These are phyloP conservation scores for Daubentonia madagascariensis DNA, from an alignment of 2,113 vertebrate genomes.

Conservation along the genomic window DNA sequence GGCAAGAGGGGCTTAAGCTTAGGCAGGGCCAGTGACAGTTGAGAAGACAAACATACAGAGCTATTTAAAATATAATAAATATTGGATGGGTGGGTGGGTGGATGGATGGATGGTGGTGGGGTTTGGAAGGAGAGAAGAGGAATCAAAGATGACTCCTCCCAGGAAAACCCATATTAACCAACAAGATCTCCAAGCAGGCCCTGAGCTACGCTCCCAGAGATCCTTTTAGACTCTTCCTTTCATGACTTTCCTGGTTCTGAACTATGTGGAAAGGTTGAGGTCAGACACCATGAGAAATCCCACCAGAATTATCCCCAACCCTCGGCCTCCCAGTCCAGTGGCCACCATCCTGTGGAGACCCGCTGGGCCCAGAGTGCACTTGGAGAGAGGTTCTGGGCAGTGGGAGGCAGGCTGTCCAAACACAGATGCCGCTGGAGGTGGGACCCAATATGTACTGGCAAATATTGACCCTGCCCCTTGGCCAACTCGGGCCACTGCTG, in stretches of 20 bases:
- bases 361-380: background rate
- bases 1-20: background rate
- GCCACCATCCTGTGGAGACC: background rate
- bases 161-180: background rate
- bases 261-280: slow-evolving; percentile 6
- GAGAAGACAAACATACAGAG: background rate
- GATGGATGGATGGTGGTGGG: background rate
- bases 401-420: slow-evolving; percentile 80
- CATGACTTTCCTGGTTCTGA: background rate
- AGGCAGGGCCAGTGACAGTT: background rate
- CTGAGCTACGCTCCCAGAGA: background rate
- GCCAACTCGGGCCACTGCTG: slow-evolving; percentile 59
- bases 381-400: background rate
- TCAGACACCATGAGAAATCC: slow-evolving; percentile 30
- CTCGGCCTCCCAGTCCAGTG: background rate
- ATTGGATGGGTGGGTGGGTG: too few relatives aligned
- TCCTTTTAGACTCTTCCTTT: background rate
- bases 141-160: background rate
- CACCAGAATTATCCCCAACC: background rate
- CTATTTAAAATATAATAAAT: background rate
- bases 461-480: slow-evolving; percentile 86
- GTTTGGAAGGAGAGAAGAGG: background rate
- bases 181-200: background rate
- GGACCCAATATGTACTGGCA: slow-evolving; percentile 67
- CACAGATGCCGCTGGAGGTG: slow-evolving; percentile 81